phyloP scores from a whole-genome alignment of 2,888 invertebrate genomes.

The Hanleya hanleyi region DNA sequence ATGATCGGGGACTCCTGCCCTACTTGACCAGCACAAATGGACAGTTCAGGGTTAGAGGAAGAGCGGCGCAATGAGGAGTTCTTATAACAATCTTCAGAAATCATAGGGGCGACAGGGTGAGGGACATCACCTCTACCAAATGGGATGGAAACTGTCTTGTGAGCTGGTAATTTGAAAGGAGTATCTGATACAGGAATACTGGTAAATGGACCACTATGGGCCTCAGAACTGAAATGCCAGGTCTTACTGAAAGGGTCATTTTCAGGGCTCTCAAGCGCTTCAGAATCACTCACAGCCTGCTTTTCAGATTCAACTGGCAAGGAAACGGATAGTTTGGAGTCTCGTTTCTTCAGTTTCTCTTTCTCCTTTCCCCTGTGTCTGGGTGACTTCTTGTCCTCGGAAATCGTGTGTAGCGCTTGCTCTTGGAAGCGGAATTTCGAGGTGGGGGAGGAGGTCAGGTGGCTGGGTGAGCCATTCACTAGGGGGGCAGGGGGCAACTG shows the following conservation, averaged over 20 bases:
- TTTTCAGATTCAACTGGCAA: background rate
- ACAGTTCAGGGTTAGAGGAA: conserved; percentile 29
- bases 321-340: background rate
- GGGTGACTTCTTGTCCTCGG: background rate
- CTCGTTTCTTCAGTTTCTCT: background rate
- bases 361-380: background rate
- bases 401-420: background rate
- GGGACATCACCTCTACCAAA: background rate
- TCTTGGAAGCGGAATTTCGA: conserved; percentile 37
- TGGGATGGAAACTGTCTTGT: background rate
- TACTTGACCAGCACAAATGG: background rate
- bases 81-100: conserved; percentile 2
- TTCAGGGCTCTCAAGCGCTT: background rate
- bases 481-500: conserved; percentile 46
- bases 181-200: background rate
- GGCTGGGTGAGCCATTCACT: conserved; percentile 19
- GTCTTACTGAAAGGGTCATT: background rate
- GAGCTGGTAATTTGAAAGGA: background rate
- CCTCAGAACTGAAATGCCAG: background rate
- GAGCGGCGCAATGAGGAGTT: conserved; percentile 19
- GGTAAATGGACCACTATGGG: background rate
- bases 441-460: conserved; percentile 36
- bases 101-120: background rate
- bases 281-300: background rate
- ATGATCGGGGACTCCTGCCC: too few species aligned